phyloP scores from a whole-genome alignment of 2,888 invertebrate species.

The Morpho achilles region DNA sequence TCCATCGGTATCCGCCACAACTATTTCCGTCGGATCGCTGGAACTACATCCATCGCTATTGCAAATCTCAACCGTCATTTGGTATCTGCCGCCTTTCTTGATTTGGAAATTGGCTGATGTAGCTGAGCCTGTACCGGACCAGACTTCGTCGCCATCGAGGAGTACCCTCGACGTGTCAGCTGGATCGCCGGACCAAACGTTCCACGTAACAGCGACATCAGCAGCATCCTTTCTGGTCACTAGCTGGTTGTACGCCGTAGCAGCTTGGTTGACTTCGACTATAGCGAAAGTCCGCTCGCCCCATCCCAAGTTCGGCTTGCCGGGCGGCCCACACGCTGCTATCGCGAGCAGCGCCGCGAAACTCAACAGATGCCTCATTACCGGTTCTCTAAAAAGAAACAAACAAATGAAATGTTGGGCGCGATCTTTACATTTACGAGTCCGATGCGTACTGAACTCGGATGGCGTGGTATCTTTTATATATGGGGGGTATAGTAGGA shows the following conservation, averaged over 20 bases:
- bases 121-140: slow-evolving; percentile 57
- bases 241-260: slow-evolving; percentile 71
- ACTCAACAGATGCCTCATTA: slow-evolving; percentile 54
- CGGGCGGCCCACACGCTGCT: slow-evolving; percentile 57
- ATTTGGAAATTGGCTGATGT: slow-evolving; percentile 63
- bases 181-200: slow-evolving; percentile 69
- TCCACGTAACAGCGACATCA: slow-evolving; percentile 70
- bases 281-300: slow-evolving; percentile 70
- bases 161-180: slow-evolving; percentile 58
- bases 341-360: slow-evolving; percentile 45
- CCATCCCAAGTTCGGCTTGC: slow-evolving; percentile 68
- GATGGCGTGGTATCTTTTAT: slow-evolving; percentile 59
- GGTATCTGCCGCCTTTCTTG: slow-evolving; percentile 67
- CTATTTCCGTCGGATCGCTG: slow-evolving; percentile 63
- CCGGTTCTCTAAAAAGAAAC: slow-evolving; percentile 65
- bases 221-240: slow-evolving; percentile 61
- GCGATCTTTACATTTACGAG: slow-evolving; percentile 56
- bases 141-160: slow-evolving; percentile 57
- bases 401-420: slow-evolving; percentile 39
- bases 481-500: slow-evolving; percentile 67
- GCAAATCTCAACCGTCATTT: slow-evolving; percentile 67
- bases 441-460: slow-evolving; percentile 56
- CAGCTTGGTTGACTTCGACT: slow-evolving; percentile 71
- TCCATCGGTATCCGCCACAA: slow-evolving; percentile 72
- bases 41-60: slow-evolving; percentile 64